Percentiles rank a stretch among this genome's conserved stretches.
These are phyloP conservation scores for Desmophyllum pertusum DNA, from an alignment of 92 coral and sea anemone genomes.

Conservation along the genomic window DNA sequence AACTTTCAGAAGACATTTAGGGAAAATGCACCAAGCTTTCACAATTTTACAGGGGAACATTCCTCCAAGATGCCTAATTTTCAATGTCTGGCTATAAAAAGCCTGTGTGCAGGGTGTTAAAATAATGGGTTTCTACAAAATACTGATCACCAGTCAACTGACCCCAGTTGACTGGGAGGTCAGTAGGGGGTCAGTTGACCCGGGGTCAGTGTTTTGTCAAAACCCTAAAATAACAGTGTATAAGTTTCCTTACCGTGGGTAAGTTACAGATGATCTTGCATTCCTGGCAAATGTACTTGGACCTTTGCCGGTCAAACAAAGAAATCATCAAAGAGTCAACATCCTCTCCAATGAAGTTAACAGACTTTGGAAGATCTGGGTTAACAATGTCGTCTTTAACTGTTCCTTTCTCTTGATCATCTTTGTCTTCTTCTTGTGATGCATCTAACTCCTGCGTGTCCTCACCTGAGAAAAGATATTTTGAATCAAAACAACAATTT, in stretches of 20 bases:
- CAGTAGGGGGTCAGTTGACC: no score
- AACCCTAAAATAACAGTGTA: not conserved
- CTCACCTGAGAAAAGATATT: constrained; percentile 6
- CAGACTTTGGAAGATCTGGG: constrained; percentile 16
- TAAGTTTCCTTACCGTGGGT: constrained; percentile 47
- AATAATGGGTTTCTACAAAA: no score
- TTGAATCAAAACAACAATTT: not conserved
- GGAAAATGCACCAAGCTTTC: no score
- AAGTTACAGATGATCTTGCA: constrained; percentile 90
- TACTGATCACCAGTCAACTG: no score
- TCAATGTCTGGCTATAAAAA: no score
- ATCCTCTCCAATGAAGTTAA: constrained; percentile 84
- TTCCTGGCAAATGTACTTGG: constrained; percentile 79
- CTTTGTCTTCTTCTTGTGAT: constrained; percentile 34
- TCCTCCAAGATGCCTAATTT: no score
- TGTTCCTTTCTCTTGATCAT: constrained; percentile 4
- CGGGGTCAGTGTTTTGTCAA: no score
- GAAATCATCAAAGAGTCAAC: constrained; percentile 72
- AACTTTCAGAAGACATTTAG: no score
- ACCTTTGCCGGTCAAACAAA: constrained; percentile 71
- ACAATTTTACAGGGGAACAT: no score
- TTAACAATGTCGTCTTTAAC: constrained; percentile 24
- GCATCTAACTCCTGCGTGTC: constrained; percentile 4
- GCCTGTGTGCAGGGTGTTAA: no score
- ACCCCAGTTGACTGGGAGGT: no score